Conservation (phyloP, 2,888 invertebrate genomes). For the Lottia scabra region DNA sequence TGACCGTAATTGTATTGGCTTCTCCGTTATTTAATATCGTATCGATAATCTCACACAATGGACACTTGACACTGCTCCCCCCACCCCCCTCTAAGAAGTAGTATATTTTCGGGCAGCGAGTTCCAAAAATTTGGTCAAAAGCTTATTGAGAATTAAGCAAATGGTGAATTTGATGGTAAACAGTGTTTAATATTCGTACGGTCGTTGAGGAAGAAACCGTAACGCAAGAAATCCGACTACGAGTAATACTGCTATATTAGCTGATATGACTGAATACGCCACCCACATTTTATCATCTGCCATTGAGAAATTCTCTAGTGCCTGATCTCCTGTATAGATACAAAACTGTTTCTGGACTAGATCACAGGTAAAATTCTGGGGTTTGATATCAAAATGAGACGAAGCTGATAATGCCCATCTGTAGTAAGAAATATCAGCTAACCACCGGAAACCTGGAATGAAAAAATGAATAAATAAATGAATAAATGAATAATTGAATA, state of each 20-base stretch:
- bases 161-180: no score
- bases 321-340: slow-evolving; percentile 46
- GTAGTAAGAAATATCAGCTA: slow-evolving; percentile 53
- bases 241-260: slow-evolving; percentile 45
- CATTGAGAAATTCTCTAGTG: slow-evolving; percentile 48
- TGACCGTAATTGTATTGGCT: no score
- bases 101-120: no score
- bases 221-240: slow-evolving; percentile 47
- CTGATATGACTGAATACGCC: slow-evolving; percentile 39
- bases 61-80: no score
- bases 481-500: not conserved
- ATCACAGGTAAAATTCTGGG: slow-evolving; percentile 49
- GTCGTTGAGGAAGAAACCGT: slow-evolving; percentile 54
- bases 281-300: slow-evolving; percentile 43
- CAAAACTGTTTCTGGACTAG: slow-evolving; percentile 31
- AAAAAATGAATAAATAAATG: not conserved
- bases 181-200: slow-evolving; percentile 45
- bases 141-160: no score
- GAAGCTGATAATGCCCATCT: slow-evolving; percentile 60
- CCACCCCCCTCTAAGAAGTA: no score
- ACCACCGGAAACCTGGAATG: slow-evolving; percentile 54
- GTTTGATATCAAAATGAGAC: slow-evolving; percentile 45
- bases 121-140: no score
- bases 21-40: no score
- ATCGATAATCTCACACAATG: no score